Conservation (phyloP, 2,888 invertebrate species). For the Cristatella mucedo region DNA sequence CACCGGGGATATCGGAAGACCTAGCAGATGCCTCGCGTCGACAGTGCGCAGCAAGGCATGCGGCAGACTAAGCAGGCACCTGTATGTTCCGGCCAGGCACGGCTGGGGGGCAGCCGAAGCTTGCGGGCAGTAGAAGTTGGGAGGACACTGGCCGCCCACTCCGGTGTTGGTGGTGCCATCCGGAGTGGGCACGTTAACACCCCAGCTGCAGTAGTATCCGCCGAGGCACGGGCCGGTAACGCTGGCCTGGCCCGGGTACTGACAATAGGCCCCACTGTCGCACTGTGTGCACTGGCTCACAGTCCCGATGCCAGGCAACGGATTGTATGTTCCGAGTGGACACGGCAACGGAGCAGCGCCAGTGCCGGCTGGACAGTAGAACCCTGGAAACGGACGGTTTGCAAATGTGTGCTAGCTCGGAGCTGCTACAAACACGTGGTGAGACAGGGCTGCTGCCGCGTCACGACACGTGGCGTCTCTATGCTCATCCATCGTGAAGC, state of each 20-base stretch:
- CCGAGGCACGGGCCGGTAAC: conserved; percentile 22
- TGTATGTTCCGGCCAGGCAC: conserved; percentile 3
- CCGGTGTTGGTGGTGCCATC: conserved; percentile 20
- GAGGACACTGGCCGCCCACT: conserved; percentile 25
- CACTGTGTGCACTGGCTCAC: conserved; percentile 28
- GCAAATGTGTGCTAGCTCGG: too few relatives aligned
- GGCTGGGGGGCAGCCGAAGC: conserved; percentile 16
- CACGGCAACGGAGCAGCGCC: conserved; percentile 30
- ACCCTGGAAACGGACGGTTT: conserved; percentile 8
- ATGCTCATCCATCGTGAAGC: too few relatives aligned
- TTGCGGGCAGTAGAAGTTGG: conserved; percentile 26
- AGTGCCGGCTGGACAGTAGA: conserved; percentile 28
- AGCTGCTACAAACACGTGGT: too few relatives aligned
- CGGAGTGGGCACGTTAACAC: background rate
- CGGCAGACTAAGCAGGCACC: background rate
- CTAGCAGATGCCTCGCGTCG: too few relatives aligned
- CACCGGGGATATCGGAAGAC: too few relatives aligned
- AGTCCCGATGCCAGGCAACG: conserved; percentile 18
- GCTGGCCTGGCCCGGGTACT: conserved; percentile 17
- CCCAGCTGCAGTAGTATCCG: conserved; percentile 26
- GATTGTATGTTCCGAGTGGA: conserved; percentile 31
- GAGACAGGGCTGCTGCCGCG: too few relatives aligned
- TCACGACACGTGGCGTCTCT: too few relatives aligned
- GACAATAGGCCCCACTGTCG: conserved; percentile 30
- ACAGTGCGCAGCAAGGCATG: background rate